Evolutionary conservation across 2,113 vertebrate genomes (phyloP).

Genomic region (Rostratula benghalensis): DNA sequence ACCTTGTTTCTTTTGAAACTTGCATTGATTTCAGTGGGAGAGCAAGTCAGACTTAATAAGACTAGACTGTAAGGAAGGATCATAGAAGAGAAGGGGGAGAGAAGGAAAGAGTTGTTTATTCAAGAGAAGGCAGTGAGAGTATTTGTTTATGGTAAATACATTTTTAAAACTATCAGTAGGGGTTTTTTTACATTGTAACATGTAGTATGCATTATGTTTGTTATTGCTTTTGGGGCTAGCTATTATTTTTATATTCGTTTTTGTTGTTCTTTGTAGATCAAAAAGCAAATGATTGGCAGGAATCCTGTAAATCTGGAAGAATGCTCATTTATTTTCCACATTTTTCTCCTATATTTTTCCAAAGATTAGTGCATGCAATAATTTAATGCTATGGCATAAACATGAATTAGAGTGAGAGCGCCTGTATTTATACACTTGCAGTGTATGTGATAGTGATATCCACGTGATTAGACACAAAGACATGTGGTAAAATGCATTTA

Average conservation of each 20-base stretch:
- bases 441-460: neutral
- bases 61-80: neutral
- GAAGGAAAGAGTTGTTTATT: neutral
- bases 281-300: constrained; percentile 53
- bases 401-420: neutral
- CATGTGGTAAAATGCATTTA: neutral
- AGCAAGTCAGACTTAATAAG: neutral
- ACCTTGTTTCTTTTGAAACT: neutral
- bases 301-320: constrained; percentile 26
- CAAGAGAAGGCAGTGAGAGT: neutral
- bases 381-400: constrained; percentile 61
- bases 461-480: neutral
- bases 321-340: constrained; percentile 37
- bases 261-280: constrained; percentile 32
- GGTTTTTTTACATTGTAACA: neutral
- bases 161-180: neutral
- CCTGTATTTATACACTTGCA: neutral
- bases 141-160: neutral
- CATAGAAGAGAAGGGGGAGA: neutral
- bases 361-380: constrained; percentile 22
- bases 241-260: neutral
- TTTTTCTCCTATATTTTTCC: constrained; percentile 44
- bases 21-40: neutral
- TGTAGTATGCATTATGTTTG: neutral
- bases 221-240: neutral